These are phyloP conservation scores for Phocoena phocoena DNA, from an alignment of 2,113 vertebrate species.

Conservation along the genomic window DNA sequence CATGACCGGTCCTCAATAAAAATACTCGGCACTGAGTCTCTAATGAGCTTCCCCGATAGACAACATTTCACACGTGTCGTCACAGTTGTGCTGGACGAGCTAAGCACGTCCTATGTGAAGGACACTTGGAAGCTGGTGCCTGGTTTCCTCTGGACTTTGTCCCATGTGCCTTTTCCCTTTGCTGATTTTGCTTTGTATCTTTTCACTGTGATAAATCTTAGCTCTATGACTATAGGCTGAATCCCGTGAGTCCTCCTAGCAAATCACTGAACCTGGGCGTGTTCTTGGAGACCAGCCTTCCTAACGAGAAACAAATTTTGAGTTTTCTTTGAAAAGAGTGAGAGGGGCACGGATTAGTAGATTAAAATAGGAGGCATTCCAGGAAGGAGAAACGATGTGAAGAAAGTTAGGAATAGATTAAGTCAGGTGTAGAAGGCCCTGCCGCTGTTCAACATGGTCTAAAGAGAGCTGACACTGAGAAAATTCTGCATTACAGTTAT, in stretches of 20 bases:
- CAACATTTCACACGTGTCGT: not conserved
- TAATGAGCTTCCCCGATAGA: not conserved
- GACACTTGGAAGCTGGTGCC: not conserved
- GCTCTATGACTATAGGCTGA: not conserved
- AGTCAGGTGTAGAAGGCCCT: not conserved
- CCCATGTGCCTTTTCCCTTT: not conserved
- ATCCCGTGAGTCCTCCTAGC: not conserved
- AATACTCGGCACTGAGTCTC: not conserved
- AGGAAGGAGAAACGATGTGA: not conserved
- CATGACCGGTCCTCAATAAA: not conserved
- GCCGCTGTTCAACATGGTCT: not conserved
- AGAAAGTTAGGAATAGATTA: not conserved
- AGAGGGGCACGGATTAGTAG: not conserved
- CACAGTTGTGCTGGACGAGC: not conserved
- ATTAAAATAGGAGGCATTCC: not conserved
- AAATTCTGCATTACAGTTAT: not conserved
- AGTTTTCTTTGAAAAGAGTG: not conserved
- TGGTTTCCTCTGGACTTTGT: not conserved
- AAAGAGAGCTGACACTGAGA: not conserved
- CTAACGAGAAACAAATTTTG: not conserved
- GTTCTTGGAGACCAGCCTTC: not conserved
- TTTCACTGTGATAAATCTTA: not conserved
- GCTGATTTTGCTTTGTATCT: not conserved
- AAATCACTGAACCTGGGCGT: not conserved
- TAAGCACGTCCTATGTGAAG: not conserved